Evolutionary conservation across 2,113 vertebrate genomes (phyloP).

Genomic region (Triplophysa rosa): DNA sequence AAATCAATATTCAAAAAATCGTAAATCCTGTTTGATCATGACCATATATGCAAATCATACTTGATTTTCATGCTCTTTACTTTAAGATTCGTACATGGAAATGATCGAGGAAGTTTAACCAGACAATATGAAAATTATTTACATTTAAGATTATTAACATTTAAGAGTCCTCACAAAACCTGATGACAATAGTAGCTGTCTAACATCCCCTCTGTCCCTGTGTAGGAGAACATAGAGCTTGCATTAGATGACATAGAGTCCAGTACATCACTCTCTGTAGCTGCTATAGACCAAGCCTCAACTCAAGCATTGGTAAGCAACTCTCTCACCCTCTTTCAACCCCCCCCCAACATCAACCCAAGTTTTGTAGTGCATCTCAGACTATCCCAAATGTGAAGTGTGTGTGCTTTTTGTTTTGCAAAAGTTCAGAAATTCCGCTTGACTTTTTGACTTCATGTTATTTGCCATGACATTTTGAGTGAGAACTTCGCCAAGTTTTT

Average conservation of each 20-base stretch:
- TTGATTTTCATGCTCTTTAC: constrained; percentile 9
- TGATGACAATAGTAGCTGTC: constrained; percentile 42
- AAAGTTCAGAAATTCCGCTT: neutral
- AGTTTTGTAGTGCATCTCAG: constrained; percentile 6
- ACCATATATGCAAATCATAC: neutral
- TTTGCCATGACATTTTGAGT: no score
- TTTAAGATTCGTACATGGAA: constrained; percentile 7
- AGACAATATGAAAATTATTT: constrained; percentile 4
- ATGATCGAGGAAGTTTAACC: neutral
- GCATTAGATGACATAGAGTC: constrained; percentile 90
- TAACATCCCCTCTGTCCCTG: constrained; percentile 73
- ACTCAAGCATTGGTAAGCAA: constrained; percentile 91
- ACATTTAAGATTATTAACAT: neutral
- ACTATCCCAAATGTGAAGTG: neutral
- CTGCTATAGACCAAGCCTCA: constrained; percentile 89
- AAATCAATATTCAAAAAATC: neutral
- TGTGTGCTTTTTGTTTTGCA: neutral
- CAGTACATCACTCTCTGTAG: constrained; percentile 80
- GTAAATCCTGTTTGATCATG: neutral
- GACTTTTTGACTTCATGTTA: neutral
- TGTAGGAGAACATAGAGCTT: constrained; percentile 94
- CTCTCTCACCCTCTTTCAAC: constrained; percentile 16
- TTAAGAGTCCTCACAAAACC: neutral
- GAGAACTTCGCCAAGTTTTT: no score
- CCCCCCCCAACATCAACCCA: neutral